Base-by-base conservation (phyloP, 2,113 vertebrate species). In the Pseudorasbora parva region DNA sequence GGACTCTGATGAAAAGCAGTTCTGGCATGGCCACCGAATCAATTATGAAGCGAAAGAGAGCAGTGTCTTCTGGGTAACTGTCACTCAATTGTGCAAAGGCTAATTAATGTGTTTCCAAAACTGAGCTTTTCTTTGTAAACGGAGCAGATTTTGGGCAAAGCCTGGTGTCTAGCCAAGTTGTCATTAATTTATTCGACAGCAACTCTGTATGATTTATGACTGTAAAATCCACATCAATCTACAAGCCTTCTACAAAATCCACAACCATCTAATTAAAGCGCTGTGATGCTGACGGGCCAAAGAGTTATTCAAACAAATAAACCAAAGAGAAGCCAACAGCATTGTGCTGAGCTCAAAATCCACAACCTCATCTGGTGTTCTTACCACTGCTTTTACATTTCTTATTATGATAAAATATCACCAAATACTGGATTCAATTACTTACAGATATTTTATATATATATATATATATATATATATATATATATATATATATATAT, bases 101-200 rank as follows among this genome's bases (percentile, higher is more conserved):
- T 94, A 95, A 95, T 95, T 93, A 94, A 94, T 92, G 89, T 90
- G 91, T 49, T 72, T 88, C 89, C 82, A 66, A 82, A 94, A 93
- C 89, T 88, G 25, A 33, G n/a, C 21, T 92, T 91, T 93, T 92
- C 92, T 92, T 90, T 56, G 93, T 93, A 88, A 85, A 89, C 89
- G 84, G 90, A 89, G 91, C 89, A 85, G 93, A 92, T 95, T 95
- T 92, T 88, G 90, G 89, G 74, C 89, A 90, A 88, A 87, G 93
- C 82, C 89, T 95, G 92, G 91, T 92, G 23, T 25, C 84, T 60
- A 19, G 94, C 91, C 93, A 94, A 94, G 93, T 88, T 82, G 66
- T 90, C 86, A 87, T 88, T 93, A 89, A 95, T 91, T 93, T 93
- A 87, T 89, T 93, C 93, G 88, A 94, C 90, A 84, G 90, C 86